Base-by-base conservation (phyloP, 2,888 invertebrate genomes). In the Chalcis sispes region DNA sequence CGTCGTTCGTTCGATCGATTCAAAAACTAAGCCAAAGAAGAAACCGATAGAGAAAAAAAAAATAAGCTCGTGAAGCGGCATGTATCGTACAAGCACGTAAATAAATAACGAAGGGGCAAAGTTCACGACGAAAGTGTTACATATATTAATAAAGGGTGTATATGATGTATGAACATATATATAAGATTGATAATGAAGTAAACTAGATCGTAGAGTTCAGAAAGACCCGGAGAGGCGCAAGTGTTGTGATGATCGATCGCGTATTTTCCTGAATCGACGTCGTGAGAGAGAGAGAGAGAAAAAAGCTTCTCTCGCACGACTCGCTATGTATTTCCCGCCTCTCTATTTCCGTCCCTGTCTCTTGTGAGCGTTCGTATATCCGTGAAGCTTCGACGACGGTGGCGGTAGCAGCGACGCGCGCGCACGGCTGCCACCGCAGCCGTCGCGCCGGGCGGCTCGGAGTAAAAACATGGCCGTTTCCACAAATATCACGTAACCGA, bases 401-500 rank as follows among this genome's bases (percentile, higher is more conserved):
- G 61, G n/a, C n/a, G n/a, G n/a, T n/a, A n/a, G n/a, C n/a, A n/a
- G 61, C 29, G 65, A 18, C 23, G 56, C 66, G 61, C 62, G 67
- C 67, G 67, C 72, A 36, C n/a, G n/a, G n/a, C n/a, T n/a, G n/a
- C n/a, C n/a, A n/a, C n/a, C n/a, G n/a, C n/a, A n/a, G n/a, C n/a
- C n/a, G n/a, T 56, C 64, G 10, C 27, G 18, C 65, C 58, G 64
- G 46, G 23, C 58, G 56, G 50, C 40, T 32, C 32, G 42, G 25
- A 2, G 7, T 32, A 40, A 40, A 56, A 78, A 75, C 70, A 78
- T 78, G 77, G 77, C 77, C 72, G 77, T 78, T 78, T 75, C 64
- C 75, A 72, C 77, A 74, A 77, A 78, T 72, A 78, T 78, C 77
- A 75, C 77, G 77, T 78, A 78, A 78, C 75, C 72, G 77, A 46